Evolutionary conservation across 2,888 invertebrate genomes (phyloP).

Genomic region (Isoperla grammatica): DNA sequence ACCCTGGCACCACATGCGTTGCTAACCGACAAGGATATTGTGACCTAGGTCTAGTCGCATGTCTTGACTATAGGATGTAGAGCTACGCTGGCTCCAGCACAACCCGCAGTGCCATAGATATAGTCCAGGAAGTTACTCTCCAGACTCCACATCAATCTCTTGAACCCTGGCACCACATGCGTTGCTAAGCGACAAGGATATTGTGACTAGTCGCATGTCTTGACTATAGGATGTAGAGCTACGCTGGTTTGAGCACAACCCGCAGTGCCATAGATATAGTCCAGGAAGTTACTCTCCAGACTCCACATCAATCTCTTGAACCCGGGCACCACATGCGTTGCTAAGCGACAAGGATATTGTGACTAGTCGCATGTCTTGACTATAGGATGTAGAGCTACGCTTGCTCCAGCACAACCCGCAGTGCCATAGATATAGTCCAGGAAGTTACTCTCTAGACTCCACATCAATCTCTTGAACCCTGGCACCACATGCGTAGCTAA

Average conservation of each 20-base stretch:
- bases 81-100: slow-evolving; percentile 55
- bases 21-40: slow-evolving; percentile 54
- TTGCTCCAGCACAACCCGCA: slow-evolving; percentile 57
- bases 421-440: slow-evolving; percentile 56
- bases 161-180: slow-evolving; percentile 54
- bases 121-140: slow-evolving; percentile 64
- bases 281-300: slow-evolving; percentile 61
- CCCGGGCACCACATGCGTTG: slow-evolving; percentile 57
- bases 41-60: slow-evolving; percentile 36
- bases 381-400: slow-evolving; percentile 55
- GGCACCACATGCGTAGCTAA: slow-evolving; percentile 57
- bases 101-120: slow-evolving; percentile 53
- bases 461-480: slow-evolving; percentile 55
- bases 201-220: slow-evolving; percentile 43
- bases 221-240: slow-evolving; percentile 54
- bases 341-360: slow-evolving; percentile 52
- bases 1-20: slow-evolving; percentile 57
- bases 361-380: slow-evolving; percentile 46
- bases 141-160: slow-evolving; percentile 56
- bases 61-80: slow-evolving; percentile 55
- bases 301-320: slow-evolving; percentile 57
- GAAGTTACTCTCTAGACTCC: slow-evolving; percentile 62
- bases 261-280: slow-evolving; percentile 54
- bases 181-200: slow-evolving; percentile 55
- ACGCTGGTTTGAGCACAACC: slow-evolving; percentile 59